Evolutionary conservation across 2,113 vertebrate genomes (phyloP).

Genomic region (Ameiurus melas): DNA sequence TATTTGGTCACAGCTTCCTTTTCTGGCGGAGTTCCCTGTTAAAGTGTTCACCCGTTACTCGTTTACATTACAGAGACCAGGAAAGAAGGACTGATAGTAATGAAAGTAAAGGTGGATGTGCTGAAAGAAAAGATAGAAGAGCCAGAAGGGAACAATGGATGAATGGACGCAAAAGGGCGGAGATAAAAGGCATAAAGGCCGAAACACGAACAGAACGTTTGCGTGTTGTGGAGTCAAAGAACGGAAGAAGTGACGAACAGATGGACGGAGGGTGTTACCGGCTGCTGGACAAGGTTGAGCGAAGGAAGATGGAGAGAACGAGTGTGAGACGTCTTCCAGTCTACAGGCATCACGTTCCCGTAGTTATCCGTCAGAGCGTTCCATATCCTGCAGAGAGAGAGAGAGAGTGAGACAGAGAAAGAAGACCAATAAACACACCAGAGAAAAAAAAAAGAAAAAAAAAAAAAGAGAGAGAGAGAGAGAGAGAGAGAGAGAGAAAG

Average conservation of each 20-base stretch:
- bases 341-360: slow-evolving; percentile 95
- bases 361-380: slow-evolving; percentile 95
- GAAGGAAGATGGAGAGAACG: slow-evolving; percentile 90
- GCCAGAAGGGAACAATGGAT: too few relatives aligned
- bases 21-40: background rate
- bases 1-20: background rate
- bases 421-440: too few relatives aligned
- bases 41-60: background rate
- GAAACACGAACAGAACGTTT: background rate
- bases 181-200: background rate
- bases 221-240: background rate
- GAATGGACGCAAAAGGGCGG: too few relatives aligned
- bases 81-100: background rate
- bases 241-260: background rate
- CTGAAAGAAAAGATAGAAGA: background rate
- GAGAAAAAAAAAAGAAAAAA: too few relatives aligned
- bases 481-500: too few relatives aligned
- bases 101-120: background rate
- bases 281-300: slow-evolving; percentile 86
- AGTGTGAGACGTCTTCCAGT: slow-evolving; percentile 95
- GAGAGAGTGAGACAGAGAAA: background rate
- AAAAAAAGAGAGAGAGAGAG: background rate
- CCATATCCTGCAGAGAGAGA: slow-evolving; percentile 82
- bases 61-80: background rate
- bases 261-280: slow-evolving; percentile 69